phyloP scores from a whole-genome alignment of 37 sponge, comb jelly and placozoan genomes.

The Chondrilla cf. caribensis region DNA sequence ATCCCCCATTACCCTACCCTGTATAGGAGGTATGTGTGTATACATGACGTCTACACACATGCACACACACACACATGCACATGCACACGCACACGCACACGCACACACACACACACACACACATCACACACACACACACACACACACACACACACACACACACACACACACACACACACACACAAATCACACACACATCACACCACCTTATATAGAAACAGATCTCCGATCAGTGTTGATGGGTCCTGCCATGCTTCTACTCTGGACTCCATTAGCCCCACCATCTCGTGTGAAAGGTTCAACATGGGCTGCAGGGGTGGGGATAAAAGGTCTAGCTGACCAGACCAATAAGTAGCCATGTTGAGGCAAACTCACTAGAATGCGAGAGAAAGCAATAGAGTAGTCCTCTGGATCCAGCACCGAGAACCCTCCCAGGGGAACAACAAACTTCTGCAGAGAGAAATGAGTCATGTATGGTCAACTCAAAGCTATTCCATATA shows the following conservation, averaged over 20 bases:
- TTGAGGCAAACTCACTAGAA: conserved; percentile 37
- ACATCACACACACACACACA: too few species aligned
- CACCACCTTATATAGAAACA: conserved; percentile 69
- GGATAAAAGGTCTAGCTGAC: too few species aligned
- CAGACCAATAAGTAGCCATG: background rate
- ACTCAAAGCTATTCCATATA: background rate
- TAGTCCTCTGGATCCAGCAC: conserved; percentile 65
- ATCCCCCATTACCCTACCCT: conserved; percentile 2
- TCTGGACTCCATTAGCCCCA: conserved; percentile 53
- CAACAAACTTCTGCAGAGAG: conserved; percentile 48
- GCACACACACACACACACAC: too few species aligned
- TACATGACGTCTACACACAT: too few species aligned
- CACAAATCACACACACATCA: background rate
- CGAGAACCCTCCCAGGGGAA: conserved; percentile 32
- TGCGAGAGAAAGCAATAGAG: conserved; percentile 49
- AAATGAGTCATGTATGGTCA: background rate
- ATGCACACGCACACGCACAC: too few species aligned
- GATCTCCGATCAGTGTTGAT: conserved; percentile 60
- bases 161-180: too few species aligned
- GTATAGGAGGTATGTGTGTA: too few species aligned
- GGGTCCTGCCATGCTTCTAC: conserved; percentile 78
- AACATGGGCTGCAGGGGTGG: conserved; percentile 58
- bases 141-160: too few species aligned
- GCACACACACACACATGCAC: too few species aligned
- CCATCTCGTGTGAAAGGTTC: conserved; percentile 42